Conservation (phyloP, 1,140 invertebrate genomes). For the Chrysoperla carnea region DNA sequence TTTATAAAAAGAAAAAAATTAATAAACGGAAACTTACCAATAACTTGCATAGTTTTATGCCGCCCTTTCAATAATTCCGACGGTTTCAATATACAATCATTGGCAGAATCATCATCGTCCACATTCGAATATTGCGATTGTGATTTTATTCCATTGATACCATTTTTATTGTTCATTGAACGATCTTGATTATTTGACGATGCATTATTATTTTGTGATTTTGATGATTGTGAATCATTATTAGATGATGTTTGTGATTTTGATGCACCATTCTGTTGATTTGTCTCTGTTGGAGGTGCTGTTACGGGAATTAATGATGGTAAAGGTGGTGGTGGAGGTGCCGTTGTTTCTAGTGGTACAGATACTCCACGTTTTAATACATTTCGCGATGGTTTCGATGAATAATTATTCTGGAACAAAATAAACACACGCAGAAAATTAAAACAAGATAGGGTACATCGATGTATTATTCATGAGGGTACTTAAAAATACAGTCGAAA, state of each 20-base stretch:
- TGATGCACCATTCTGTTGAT: not conserved
- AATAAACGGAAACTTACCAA: constrained; percentile 10
- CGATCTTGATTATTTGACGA: no score
- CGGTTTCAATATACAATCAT: constrained; percentile 33
- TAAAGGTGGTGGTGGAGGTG: constrained; percentile 20
- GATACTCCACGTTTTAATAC: constrained; percentile 28
- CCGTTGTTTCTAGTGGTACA: constrained; percentile 19
- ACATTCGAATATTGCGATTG: not conserved
- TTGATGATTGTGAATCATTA: no score
- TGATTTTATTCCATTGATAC: no score
- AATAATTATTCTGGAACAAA: constrained; percentile 2
- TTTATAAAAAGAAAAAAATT: no score
- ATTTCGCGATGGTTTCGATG: constrained; percentile 1
- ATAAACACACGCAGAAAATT: no score
- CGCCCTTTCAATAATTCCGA: constrained; percentile 34
- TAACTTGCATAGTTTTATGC: constrained; percentile 16
- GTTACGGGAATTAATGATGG: constrained; percentile 14
- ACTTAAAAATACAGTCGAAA: no score
- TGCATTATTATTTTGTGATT: no score
- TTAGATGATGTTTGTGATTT: no score
- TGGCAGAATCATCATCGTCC: constrained; percentile 11
- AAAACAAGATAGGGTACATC: no score
- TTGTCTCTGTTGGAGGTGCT: constrained; percentile 13
- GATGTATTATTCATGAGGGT: no score
- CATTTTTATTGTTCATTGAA: no score